Evolutionary conservation across 2,888 invertebrate genomes (phyloP).

Genomic region (Allophyes oxyacanthae): DNA sequence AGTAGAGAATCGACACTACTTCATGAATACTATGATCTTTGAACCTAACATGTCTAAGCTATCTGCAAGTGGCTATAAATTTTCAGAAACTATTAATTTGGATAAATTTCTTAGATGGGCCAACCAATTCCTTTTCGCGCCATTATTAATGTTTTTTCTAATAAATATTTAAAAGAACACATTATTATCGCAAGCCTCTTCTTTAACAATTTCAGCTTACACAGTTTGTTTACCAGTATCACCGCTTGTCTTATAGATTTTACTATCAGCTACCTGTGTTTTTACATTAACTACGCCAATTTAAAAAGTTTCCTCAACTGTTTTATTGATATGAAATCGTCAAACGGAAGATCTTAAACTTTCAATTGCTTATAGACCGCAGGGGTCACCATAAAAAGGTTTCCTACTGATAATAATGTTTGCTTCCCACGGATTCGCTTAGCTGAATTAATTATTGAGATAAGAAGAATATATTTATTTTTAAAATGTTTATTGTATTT

Average conservation of each 20-base stretch:
- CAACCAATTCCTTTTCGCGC: no score
- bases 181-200: no score
- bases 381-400: slow-evolving; percentile 49
- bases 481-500: not conserved
- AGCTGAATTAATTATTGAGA: not conserved
- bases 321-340: slow-evolving; percentile 28
- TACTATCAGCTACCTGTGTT: slow-evolving; percentile 25
- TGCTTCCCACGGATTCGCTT: slow-evolving; percentile 42
- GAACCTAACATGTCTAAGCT: slow-evolving; percentile 2
- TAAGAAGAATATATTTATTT: not conserved
- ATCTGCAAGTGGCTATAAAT: not conserved
- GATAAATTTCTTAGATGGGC: no score
- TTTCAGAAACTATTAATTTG: no score
- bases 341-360: slow-evolving; percentile 28
- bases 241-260: slow-evolving; percentile 11
- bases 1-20: not conserved
- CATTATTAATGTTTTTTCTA: no score
- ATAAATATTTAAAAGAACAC: no score
- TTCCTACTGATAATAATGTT: slow-evolving; percentile 37
- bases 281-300: slow-evolving; percentile 23
- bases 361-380: slow-evolving; percentile 28
- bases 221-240: not conserved
- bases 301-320: slow-evolving; percentile 11
- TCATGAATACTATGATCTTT: slow-evolving; percentile 14
- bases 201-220: not conserved